Conservation (phyloP, 2,113 vertebrate species). For the Apodemus sylvaticus region DNA sequence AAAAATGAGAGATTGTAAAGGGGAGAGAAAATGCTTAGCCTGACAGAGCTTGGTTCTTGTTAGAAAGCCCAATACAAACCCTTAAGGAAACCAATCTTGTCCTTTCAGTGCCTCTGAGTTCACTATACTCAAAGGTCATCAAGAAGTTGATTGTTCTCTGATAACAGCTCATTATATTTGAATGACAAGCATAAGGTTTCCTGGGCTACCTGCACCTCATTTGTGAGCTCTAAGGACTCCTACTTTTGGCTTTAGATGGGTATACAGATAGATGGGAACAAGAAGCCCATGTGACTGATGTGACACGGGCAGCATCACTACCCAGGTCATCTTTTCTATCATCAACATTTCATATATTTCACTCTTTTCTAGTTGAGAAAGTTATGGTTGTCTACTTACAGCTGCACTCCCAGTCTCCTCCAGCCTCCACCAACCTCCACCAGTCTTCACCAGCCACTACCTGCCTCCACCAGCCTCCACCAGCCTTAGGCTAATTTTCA, state of each 20-base stretch:
- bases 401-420: not conserved
- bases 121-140: not conserved
- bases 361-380: not conserved
- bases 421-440: no score
- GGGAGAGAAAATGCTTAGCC: not conserved
- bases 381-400: not conserved
- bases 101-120: not conserved
- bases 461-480: not conserved
- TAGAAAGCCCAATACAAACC: not conserved
- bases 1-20: not conserved
- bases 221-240: not conserved
- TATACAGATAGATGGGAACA: slow-evolving; percentile 1
- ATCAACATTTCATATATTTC: not conserved
- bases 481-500: not conserved
- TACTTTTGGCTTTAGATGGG: not conserved
- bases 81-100: not conserved
- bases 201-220: not conserved
- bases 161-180: not conserved
- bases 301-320: not conserved
- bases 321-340: not conserved
- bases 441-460: no score
- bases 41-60: not conserved
- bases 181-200: not conserved
- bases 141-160: not conserved
- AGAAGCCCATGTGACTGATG: not conserved